phyloP scores from a whole-genome alignment of 2,797 vertebrate genomes.

The Eremophila alpestris region DNA sequence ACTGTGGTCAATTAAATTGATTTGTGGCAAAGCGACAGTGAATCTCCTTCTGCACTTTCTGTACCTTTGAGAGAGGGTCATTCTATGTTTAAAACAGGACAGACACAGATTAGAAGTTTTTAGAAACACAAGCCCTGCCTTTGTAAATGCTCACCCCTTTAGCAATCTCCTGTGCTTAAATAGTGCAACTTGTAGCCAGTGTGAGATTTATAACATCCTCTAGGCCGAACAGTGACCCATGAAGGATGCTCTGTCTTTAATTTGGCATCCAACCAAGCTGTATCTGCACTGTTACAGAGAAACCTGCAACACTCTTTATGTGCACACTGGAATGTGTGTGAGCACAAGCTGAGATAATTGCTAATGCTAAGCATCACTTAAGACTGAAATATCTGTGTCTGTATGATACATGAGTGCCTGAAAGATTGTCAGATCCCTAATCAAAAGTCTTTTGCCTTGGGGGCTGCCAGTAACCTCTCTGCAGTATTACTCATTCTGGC shows the following conservation, averaged over 20 bases:
- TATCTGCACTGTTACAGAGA: not conserved
- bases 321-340: not conserved
- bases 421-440: conserved; percentile 30
- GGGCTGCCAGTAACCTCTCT: not conserved
- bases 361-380: not conserved
- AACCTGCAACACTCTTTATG: not conserved
- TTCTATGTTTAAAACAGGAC: conserved; percentile 15
- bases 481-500: conserved; percentile 18
- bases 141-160: conserved; percentile 51
- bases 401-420: not conserved
- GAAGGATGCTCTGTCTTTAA: conserved; percentile 51
- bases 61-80: not conserved
- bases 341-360: not conserved
- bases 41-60: conserved; percentile 35
- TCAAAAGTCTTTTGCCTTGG: conserved; percentile 25
- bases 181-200: conserved; percentile 40
- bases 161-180: conserved; percentile 56
- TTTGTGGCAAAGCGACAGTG: not conserved
- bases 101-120: conserved; percentile 48
- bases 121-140: conserved; percentile 15
- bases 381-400: conserved; percentile 11
- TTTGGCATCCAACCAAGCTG: conserved; percentile 36
- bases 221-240: conserved; percentile 59
- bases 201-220: conserved; percentile 59
- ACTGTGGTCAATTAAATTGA: conserved; percentile 21